Evolutionary conservation across 2,888 invertebrate genomes (phyloP).

Genomic region (Phasia obesa): DNA sequence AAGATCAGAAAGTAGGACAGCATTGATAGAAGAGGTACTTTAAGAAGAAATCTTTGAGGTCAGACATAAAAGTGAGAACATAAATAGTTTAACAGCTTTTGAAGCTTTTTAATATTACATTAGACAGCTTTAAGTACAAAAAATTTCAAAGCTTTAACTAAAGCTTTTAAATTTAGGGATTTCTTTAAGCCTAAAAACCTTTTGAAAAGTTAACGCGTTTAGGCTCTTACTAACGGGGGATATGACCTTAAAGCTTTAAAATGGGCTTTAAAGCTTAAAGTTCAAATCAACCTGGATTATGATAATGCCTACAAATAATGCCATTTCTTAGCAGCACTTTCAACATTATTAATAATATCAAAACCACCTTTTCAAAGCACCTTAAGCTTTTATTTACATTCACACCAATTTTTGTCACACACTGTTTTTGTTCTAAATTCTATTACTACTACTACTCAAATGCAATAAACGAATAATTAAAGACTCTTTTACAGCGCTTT

Average conservation of each 20-base stretch:
- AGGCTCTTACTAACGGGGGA: no score
- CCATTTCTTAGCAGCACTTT: neutral
- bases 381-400: slow-evolving; percentile 29
- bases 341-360: neutral
- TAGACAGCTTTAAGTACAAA: neutral
- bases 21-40: slow-evolving; percentile 4
- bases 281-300: no score
- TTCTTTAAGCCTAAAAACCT: neutral
- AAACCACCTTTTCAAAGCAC: slow-evolving; percentile 47
- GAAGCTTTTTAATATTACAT: neutral
- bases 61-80: neutral
- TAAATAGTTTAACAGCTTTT: no score
- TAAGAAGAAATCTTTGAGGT: neutral
- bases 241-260: neutral
- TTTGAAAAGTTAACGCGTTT: neutral
- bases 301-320: neutral
- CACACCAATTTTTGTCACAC: neutral
- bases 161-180: neutral
- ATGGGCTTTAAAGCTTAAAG: neutral
- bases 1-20: slow-evolving; percentile 43
- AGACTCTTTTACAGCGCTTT: slow-evolving; percentile 58
- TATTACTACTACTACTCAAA: neutral
- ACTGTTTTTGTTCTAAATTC: neutral
- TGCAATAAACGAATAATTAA: slow-evolving; percentile 34
- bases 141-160: neutral